Percentiles rank a stretch among this genome's conserved stretches.
These are phyloP conservation scores for Gallirallus australis DNA, from an alignment of 2,797 vertebrate genomes.

Conservation along the genomic window DNA sequence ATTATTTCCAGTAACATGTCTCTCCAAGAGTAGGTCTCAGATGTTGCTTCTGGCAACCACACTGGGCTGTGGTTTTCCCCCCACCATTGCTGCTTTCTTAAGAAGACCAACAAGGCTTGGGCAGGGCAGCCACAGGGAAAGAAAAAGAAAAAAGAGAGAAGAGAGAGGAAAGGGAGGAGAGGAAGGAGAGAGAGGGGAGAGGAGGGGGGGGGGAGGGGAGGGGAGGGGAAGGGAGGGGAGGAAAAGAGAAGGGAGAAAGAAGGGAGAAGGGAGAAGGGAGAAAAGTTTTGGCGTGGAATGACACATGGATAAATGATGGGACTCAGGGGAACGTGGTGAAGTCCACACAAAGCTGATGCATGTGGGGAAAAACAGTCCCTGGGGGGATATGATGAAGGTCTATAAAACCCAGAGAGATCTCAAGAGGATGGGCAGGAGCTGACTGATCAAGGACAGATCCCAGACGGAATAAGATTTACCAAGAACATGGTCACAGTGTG, in stretches of 20 bases:
- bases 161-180: too few species aligned
- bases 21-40: not conserved
- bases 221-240: too few species aligned
- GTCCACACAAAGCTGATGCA: not conserved
- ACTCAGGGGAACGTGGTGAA: not conserved
- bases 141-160: not conserved
- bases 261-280: too few species aligned
- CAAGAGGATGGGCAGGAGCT: not conserved
- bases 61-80: not conserved
- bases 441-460: not conserved
- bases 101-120: not conserved
- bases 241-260: too few species aligned
- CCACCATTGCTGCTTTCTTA: not conserved
- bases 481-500: not conserved
- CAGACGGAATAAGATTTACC: not conserved
- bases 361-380: not conserved
- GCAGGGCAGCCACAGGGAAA: not conserved
- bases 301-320: not conserved
- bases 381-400: not conserved
- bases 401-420: not conserved
- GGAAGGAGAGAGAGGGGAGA: too few species aligned
- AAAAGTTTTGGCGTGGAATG: not conserved
- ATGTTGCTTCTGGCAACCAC: not conserved
- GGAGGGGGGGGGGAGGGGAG: too few species aligned
- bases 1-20: not conserved